These are phyloP conservation scores for Noctua janthina DNA, from an alignment of 2,888 invertebrate species.

Conservation along the genomic window DNA sequence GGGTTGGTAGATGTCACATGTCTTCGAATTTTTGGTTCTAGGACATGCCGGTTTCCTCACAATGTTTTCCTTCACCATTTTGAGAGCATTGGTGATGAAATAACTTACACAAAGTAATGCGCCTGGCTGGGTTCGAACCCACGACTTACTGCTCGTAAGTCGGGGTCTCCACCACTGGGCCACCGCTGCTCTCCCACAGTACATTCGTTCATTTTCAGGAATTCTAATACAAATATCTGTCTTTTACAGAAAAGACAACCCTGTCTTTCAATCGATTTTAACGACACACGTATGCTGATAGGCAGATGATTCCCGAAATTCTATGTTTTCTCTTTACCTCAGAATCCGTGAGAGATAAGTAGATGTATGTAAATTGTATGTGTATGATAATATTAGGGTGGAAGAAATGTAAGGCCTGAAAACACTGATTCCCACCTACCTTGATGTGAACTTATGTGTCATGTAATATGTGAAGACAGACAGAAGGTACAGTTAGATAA, in stretches of 20 bases:
- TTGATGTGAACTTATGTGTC: constrained; percentile 48
- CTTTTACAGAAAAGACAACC: background rate
- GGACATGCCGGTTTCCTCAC: no score
- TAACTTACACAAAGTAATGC: no score
- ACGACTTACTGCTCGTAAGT: no score
- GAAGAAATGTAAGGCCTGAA: constrained; percentile 38
- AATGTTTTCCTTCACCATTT: no score
- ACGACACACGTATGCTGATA: background rate
- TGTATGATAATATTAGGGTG: constrained; percentile 60
- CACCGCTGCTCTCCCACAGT: background rate
- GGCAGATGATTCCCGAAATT: constrained; percentile 19
- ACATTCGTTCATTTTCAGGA: background rate
- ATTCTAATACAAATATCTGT: background rate
- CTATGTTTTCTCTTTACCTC: constrained; percentile 35
- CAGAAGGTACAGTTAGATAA: constrained; percentile 22
- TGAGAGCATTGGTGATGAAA: no score
- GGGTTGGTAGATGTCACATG: no score
- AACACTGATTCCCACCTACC: constrained; percentile 57
- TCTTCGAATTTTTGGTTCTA: no score
- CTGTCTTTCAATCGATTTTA: constrained; percentile 5
- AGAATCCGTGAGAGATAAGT: constrained; percentile 29
- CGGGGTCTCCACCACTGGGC: no score
- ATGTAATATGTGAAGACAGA: background rate
- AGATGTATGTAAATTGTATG: constrained; percentile 58
- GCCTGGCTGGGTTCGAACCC: no score